Percentiles rank a stretch among this genome's conserved stretches.
These are phyloP conservation scores for Acleris cristana DNA, from an alignment of 2,888 invertebrate species.

Conservation along the genomic window DNA sequence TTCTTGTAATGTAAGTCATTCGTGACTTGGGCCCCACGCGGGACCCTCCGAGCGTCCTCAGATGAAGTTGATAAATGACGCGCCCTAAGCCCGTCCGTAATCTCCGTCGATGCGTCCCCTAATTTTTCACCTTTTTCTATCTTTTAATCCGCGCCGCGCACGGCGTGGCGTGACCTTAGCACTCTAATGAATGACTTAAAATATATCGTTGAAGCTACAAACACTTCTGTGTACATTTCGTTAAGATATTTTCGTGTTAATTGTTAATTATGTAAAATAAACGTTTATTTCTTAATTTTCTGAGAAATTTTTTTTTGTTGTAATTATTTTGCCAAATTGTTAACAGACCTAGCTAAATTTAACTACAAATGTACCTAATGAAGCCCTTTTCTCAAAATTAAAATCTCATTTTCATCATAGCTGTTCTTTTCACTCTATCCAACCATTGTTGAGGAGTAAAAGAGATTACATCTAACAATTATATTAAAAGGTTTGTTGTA, in stretches of 20 bases:
- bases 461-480: no score
- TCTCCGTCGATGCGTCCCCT: slow-evolving; percentile 58
- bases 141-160: slow-evolving; percentile 50
- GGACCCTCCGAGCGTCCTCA: slow-evolving; percentile 39
- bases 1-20: no score
- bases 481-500: no score
- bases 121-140: slow-evolving; percentile 66
- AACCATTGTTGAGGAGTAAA: no score
- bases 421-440: no score
- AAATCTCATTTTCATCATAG: no score
- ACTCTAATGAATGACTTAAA: slow-evolving; percentile 26
- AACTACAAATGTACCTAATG: no score
- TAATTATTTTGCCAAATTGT: no score
- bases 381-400: no score
- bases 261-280: background rate
- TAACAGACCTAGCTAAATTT: no score
- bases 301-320: no score
- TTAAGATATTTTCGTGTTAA: background rate
- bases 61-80: slow-evolving; percentile 70
- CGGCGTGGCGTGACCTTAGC: slow-evolving; percentile 27
- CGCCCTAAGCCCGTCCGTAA: slow-evolving; percentile 60
- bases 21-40: slow-evolving; percentile 2
- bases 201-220: slow-evolving; percentile 21
- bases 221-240: background rate
- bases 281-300: no score